Base-by-base conservation (phyloP, 2,888 invertebrate genomes). In the Strigamia crassipes region DNA sequence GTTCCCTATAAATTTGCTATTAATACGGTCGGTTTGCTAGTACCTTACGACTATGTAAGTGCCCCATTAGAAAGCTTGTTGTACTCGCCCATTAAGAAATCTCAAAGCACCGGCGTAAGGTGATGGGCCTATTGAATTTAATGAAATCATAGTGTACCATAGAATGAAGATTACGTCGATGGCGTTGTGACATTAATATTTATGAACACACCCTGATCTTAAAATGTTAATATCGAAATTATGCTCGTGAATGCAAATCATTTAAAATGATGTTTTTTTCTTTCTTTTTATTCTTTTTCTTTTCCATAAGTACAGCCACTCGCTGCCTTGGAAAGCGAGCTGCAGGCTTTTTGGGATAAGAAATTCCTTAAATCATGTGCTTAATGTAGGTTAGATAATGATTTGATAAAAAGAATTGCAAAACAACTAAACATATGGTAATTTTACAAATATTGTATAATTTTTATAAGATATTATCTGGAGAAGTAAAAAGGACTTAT, bases 181-280 rank as follows among this genome's bases (percentile, higher is more conserved):
- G 79, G 79, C 38, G 79, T 12, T 80, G 42, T 42, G 38, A 66
- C 66, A 81, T 81, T 81, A 81, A 81, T 81, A 81, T 81, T 81
- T 66, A 81, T 81, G 61, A 81, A 81, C 80, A 73, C 73, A 73
- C 73, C 31, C 73, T 73, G 31, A 42, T 27, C 81, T 34, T 81
- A 61, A 81, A 81, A 81, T 66, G 61, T 81, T 66, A 81, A 81
- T 81, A 41, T 81, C 66, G 66, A 81, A 80, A 80, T 80, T 80
- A 80, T 80, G 80, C 80, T 51, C 51, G 31, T 21, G 42, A 42
- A 80, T 80, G 80, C 42, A 80, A 80, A 80, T 31, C 38, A 21
- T 78, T 78, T 78, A 27, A 27, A 73, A 73, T 51, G 51, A 51
- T 51, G 31, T 31, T 15, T 18, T 31, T 31, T 78, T 42, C 5